These are phyloP conservation scores for Macrotis lagotis DNA, from an alignment of 2,113 vertebrate species.

Conservation along the genomic window DNA sequence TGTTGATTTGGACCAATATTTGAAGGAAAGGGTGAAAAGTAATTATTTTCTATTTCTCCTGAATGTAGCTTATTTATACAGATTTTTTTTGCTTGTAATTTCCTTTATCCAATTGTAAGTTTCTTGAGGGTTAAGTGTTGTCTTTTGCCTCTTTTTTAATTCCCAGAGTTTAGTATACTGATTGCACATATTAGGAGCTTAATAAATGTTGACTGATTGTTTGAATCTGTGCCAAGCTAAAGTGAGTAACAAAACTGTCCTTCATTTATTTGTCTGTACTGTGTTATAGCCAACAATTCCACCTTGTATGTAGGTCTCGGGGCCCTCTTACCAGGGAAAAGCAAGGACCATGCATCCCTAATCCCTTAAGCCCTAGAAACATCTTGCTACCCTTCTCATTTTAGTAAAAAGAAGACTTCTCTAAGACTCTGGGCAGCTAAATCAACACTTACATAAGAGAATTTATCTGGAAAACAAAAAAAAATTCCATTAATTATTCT, in stretches of 20 bases:
- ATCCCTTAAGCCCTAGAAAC: not conserved
- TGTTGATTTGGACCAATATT: not conserved
- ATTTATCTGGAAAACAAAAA: conserved; percentile 63
- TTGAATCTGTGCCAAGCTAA: not conserved
- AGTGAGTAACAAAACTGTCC: not conserved
- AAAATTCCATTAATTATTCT: conserved; percentile 54
- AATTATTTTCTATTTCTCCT: not conserved
- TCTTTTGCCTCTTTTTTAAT: not conserved
- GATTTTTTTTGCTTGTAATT: not conserved
- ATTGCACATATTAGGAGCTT: not conserved
- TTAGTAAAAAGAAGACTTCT: not conserved
- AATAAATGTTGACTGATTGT: not conserved
- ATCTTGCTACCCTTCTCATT: not conserved
- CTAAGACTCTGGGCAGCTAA: conserved; percentile 30
- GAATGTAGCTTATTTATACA: not conserved
- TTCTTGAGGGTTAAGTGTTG: not conserved
- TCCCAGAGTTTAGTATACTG: not conserved
- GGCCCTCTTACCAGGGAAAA: not conserved
- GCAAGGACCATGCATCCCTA: not conserved
- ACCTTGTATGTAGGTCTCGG: not conserved
- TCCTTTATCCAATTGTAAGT: not conserved
- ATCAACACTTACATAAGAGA: not conserved
- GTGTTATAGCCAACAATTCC: not conserved
- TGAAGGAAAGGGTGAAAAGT: not conserved
- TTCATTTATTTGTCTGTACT: not conserved